Evolutionary conservation across 2,888 invertebrate species (phyloP), one percentile per base, ranked within the genome.

Genomic region (Euzophera pinguis): DNA sequence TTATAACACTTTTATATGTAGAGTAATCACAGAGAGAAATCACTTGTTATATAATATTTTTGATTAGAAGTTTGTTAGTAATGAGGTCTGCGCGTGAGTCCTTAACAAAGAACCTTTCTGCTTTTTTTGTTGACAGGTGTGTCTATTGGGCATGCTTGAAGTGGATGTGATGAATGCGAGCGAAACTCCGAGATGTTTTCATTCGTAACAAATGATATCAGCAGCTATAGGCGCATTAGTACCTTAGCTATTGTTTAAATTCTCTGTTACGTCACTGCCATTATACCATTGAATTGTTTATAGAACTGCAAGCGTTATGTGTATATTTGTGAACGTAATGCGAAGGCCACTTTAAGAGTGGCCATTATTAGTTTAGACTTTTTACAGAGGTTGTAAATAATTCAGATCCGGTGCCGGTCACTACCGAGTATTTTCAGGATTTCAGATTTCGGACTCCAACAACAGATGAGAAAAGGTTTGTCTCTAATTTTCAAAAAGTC

Each of bases 1-100:
- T 47, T 53, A 22, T 54, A 65, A 63, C 66, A 69, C 71, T 76
- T 73, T 64, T 74, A 67, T 73, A 73, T 62, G 63, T 60, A 55
- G 56, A 61, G 60, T 67, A 69, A 71, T 69, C 62, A 71, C 55
- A 65, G 66, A 72, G 68, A 71, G 69, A 73, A 71, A 73, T 71
- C 68, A 65, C 58, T 58, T 60, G 59, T 71, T 74, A 65, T 60
- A 62, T 71, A 75, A 73, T 56, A 59, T 59, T 59, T 61, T 62
- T 65, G 56, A 62, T 63, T 66, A 65, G 59, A 64, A 61, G 50
- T 58, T 63, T 29, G 41, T 9, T 7, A 65, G 67, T 69, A 64
- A 67, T 29, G 53, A 29, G 57, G 61, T 61, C 65, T 59, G 56
- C 49, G 54, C 54, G 54, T 53, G 56, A n/a, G 61, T 70, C 68